phyloP scores from a whole-genome alignment of 2,113 vertebrate species.

The mouse (Mus musculus) region GRCm39 chr8:103124501-103125000 shows the following conservation, averaged over 20 bases:
- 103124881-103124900: background rate
- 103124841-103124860: background rate
- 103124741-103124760: background rate
- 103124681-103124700: too few species aligned
- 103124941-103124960: background rate
- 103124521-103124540: background rate
- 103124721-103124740: background rate
- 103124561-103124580: background rate
- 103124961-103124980: background rate
- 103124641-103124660: background rate
- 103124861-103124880: background rate
- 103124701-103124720: background rate
- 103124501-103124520: background rate
- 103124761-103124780: background rate
- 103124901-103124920: background rate
- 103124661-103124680: background rate
- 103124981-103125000: background rate
- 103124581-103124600: background rate
- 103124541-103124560: background rate
- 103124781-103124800: background rate
- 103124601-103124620: background rate
- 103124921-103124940: background rate
- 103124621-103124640: conserved; percentile 1
- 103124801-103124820: background rate
- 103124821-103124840: background rate